A percentile compares a stretch with the other conserved stretches of the same genome.
Evolutionary conservation across 2,113 vertebrate genomes (phyloP).

Genomic region (Micromys minutus): DNA sequence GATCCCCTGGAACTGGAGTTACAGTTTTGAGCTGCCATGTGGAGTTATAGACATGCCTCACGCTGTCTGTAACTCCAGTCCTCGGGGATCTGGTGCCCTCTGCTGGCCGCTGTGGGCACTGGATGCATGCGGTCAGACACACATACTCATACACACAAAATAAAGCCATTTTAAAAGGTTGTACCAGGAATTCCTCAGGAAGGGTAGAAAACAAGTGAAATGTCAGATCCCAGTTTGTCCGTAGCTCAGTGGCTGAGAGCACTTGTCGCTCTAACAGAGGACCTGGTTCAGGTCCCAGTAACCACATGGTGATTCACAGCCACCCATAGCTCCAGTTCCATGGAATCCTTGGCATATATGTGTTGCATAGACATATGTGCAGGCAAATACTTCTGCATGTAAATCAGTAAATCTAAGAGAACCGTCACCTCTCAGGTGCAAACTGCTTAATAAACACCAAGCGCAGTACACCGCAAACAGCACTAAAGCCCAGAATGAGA

Average conservation of each 20-base stretch:
- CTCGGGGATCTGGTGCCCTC: not conserved
- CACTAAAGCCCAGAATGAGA: not conserved
- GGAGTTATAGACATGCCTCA: no score
- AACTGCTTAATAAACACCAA: not conserved
- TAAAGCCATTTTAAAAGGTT: not conserved
- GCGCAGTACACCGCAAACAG: not conserved
- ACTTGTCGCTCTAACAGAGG: not conserved
- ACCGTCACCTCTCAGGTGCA: not conserved
- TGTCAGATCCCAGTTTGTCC: not conserved
- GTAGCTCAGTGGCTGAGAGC: not conserved
- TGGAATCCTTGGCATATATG: not conserved
- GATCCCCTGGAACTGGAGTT: no score
- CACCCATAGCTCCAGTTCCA: not conserved
- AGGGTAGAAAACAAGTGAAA: not conserved
- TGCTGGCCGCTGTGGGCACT: not conserved
- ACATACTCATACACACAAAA: not conserved
- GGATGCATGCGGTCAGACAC: not conserved
- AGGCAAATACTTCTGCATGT: not conserved
- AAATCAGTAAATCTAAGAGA: not conserved
- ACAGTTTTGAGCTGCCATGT: no score
- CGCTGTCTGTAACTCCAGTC: not conserved
- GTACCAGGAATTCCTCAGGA: not conserved
- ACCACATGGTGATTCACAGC: not conserved
- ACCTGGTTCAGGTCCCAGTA: not conserved
- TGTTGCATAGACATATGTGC: not conserved